phyloP scores from a whole-genome alignment of 1,140 invertebrate genomes.

The Macrocentrus cingulum region DNA sequence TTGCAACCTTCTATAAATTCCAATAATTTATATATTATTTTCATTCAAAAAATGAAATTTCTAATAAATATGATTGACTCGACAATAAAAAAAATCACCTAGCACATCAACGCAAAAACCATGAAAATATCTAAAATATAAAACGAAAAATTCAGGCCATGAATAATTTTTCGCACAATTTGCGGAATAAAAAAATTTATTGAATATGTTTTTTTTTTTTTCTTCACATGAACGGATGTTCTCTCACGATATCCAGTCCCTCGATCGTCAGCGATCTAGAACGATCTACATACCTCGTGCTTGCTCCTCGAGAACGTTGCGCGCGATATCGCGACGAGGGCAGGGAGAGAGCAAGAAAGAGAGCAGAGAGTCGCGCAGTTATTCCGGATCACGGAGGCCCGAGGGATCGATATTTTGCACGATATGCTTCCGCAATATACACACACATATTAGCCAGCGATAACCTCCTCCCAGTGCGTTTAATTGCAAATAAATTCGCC shows the following conservation, averaged over 20 bases:
- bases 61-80: too few species aligned
- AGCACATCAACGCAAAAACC: too few species aligned
- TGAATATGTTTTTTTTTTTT: background rate
- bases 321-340: background rate
- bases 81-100: too few species aligned
- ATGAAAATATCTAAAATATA: too few species aligned
- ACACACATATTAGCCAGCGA: too few species aligned
- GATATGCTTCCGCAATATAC: conserved; percentile 17
- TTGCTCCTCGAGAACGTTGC: conserved; percentile 16
- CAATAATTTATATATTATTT: too few species aligned
- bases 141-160: too few species aligned
- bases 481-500: conserved; percentile 17
- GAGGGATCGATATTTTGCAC: conserved; percentile 16
- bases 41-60: too few species aligned
- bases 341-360: background rate
- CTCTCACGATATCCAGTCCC: conserved; percentile 17
- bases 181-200: background rate
- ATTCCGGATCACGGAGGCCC: conserved; percentile 11
- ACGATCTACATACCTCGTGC: conserved; percentile 25
- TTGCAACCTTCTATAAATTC: too few species aligned
- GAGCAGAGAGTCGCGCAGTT: conserved; percentile 1
- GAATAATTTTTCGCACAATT: too few species aligned
- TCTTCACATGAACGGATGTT: conserved; percentile 17
- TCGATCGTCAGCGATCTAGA: conserved; percentile 22
- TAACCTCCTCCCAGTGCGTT: background rate